Conservation (phyloP, 2,888 invertebrate genomes). For the Adelognathus sp. region DNA sequence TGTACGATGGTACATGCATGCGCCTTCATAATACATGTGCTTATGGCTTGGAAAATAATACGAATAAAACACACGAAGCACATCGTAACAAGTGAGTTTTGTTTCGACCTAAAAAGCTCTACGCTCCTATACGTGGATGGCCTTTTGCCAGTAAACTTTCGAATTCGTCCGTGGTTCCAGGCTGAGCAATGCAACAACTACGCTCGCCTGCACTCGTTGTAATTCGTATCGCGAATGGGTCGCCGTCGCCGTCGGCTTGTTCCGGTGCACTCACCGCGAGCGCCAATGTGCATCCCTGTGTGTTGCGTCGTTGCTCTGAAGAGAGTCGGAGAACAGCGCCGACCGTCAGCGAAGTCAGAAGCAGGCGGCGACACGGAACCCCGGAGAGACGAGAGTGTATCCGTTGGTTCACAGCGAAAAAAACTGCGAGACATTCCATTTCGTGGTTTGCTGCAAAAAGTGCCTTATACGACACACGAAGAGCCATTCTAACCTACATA, state of each 20-base stretch:
- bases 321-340: slow-evolving; percentile 11
- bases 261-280: slow-evolving; percentile 40
- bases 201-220: slow-evolving; percentile 49
- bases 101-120: slow-evolving; percentile 59
- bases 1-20: background rate
- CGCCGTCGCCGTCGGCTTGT: slow-evolving; percentile 43
- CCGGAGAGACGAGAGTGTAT: slow-evolving; percentile 4
- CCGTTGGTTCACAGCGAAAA: slow-evolving; percentile 24
- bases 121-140: slow-evolving; percentile 49
- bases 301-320: background rate
- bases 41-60: slow-evolving; percentile 46
- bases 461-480: background rate
- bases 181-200: slow-evolving; percentile 47
- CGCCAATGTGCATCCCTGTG: slow-evolving; percentile 38
- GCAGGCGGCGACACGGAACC: background rate
- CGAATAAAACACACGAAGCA: slow-evolving; percentile 52
- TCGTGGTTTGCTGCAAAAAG: slow-evolving; percentile 15
- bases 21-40: slow-evolving; percentile 22
- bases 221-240: slow-evolving; percentile 62
- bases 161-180: slow-evolving; percentile 54
- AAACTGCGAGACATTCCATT: slow-evolving; percentile 37
- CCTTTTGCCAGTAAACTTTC: slow-evolving; percentile 64
- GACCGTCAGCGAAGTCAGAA: slow-evolving; percentile 15
- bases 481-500: background rate
- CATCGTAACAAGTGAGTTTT: slow-evolving; percentile 59